These are phyloP conservation scores for Chydorus sphaericus DNA, from an alignment of 2,888 invertebrate species.

Conservation along the genomic window DNA sequence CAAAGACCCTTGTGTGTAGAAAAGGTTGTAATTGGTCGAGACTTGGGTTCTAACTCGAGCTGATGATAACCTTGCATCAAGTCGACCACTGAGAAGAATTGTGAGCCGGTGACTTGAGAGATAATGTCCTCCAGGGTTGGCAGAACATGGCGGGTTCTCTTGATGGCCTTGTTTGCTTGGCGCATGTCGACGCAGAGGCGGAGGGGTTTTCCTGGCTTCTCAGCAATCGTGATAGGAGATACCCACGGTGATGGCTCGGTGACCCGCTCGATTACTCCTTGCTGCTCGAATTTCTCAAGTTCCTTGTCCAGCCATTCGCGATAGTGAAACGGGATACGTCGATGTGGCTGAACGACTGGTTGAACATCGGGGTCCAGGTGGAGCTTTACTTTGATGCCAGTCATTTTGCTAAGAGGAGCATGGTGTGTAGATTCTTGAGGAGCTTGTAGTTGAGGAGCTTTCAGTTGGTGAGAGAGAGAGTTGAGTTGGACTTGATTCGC, in stretches of 20 bases:
- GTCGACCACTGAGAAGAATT: conserved; percentile 24
- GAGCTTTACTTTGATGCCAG: neutral
- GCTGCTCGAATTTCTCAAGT: conserved; percentile 18
- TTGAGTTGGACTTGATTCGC: no score
- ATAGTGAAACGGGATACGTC: conserved; percentile 1
- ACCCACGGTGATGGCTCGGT: conserved; percentile 23
- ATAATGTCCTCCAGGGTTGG: conserved; percentile 20
- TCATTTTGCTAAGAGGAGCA: conserved; percentile 8
- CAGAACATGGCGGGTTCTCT: conserved; percentile 19
- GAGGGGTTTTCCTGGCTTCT: conserved; percentile 18
- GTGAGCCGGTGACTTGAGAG: conserved; percentile 18
- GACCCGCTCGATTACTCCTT: conserved; percentile 22
- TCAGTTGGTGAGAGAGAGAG: no score
- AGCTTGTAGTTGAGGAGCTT: no score
- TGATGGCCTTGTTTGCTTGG: conserved; percentile 18
- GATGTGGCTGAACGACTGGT: neutral
- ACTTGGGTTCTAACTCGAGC: conserved; percentile 24
- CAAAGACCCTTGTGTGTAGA: conserved; percentile 26
- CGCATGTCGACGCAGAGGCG: conserved; percentile 21
- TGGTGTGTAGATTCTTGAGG: no score
- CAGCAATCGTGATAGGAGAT: conserved; percentile 21
- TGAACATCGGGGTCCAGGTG: neutral
- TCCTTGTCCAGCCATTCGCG: conserved; percentile 17
- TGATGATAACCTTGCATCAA: conserved; percentile 28
- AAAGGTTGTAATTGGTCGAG: conserved; percentile 27